Percentiles rank a stretch among this genome's conserved stretches.
These are phyloP conservation scores for Belgica antarctica DNA, from an alignment of 2,888 invertebrate genomes.

Conservation along the genomic window DNA sequence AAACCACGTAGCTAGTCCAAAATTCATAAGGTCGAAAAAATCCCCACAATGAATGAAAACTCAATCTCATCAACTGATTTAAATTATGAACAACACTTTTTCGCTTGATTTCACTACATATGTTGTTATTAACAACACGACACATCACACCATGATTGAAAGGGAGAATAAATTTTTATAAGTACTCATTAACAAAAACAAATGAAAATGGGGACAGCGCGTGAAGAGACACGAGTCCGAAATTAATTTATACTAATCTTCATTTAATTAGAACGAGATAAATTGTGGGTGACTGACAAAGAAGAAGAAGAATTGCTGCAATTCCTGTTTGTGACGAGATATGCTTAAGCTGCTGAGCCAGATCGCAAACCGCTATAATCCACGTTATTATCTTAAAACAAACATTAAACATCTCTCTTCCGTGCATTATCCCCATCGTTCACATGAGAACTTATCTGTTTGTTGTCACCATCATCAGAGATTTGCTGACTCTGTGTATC, in stretches of 20 bases:
- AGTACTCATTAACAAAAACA: neutral
- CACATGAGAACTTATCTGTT: neutral
- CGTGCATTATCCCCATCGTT: neutral
- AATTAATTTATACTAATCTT: constrained; percentile 9
- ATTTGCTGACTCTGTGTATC: neutral
- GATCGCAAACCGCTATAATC: neutral
- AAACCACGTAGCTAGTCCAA: too few species aligned
- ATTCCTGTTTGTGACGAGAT: neutral
- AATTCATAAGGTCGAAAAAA: too few species aligned
- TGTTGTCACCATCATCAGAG: neutral
- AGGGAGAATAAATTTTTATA: neutral
- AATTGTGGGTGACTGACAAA: neutral
- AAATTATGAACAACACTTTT: neutral
- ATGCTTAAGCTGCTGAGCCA: neutral
- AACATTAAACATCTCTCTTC: neutral
- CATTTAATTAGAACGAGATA: neutral
- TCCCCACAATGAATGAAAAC: too few species aligned
- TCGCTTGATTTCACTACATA: neutral
- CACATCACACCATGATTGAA: neutral
- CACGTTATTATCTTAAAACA: neutral
- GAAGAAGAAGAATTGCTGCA: neutral
- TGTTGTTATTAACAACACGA: neutral
- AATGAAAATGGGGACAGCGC: neutral
- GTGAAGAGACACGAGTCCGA: neutral
- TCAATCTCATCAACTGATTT: too few species aligned